A percentile compares a stretch with the other conserved stretches of the same genome.
Conservation (phyloP, 2,888 invertebrate genomes). For the Patella ulyssiponensis region DNA sequence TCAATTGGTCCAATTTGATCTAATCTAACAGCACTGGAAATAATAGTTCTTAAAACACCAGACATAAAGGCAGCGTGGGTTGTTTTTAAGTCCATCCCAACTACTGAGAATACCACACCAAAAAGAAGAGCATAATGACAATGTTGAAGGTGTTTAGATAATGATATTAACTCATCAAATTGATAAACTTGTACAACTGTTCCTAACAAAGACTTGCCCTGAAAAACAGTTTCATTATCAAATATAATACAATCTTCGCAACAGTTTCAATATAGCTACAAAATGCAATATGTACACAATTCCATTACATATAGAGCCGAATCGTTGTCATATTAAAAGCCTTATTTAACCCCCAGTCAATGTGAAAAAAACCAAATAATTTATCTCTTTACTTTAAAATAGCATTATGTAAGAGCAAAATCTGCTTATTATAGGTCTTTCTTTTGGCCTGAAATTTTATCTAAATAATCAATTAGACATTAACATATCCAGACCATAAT, state of each 20-base stretch:
- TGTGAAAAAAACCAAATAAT: too few species aligned
- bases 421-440: too few species aligned
- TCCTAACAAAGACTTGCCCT: constrained; percentile 33
- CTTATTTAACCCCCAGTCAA: too few species aligned
- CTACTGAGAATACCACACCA: constrained; percentile 48
- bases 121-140: constrained; percentile 53
- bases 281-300: too few species aligned
- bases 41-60: constrained; percentile 40
- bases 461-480: too few species aligned
- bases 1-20: constrained; percentile 55
- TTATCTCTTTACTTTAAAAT: too few species aligned
- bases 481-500: too few species aligned
- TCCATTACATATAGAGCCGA: too few species aligned
- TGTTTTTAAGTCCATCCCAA: constrained; percentile 42
- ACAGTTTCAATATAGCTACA: too few species aligned
- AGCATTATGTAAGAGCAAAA: too few species aligned
- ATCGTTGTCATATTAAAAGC: too few species aligned
- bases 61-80: constrained; percentile 47
- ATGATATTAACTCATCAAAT: constrained; percentile 18
- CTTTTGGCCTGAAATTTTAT: too few species aligned
- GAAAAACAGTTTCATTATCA: background rate
- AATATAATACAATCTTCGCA: background rate
- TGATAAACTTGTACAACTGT: constrained; percentile 11
- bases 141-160: constrained; percentile 32
- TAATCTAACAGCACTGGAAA: constrained; percentile 54